phyloP scores from a whole-genome alignment of 2,797 vertebrate species.

The Gambusia yucatana region DNA sequence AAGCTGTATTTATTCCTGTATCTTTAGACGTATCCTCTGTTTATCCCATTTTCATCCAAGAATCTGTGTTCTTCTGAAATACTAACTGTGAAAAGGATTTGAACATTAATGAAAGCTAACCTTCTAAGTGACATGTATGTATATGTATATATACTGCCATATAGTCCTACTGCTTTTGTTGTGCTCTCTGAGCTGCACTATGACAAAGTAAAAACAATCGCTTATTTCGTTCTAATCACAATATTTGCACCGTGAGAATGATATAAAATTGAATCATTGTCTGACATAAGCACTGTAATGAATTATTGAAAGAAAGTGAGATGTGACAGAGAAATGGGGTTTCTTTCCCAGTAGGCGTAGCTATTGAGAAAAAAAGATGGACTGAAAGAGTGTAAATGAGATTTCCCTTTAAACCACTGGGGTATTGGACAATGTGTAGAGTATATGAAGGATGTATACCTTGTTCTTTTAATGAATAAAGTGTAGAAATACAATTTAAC shows the following conservation, averaged over 20 bases:
- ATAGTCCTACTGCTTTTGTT: slow-evolving; percentile 51
- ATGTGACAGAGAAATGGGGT: slow-evolving; percentile 29
- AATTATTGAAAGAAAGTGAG: slow-evolving; percentile 29
- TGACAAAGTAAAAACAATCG: slow-evolving; percentile 35
- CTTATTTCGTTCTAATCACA: slow-evolving; percentile 41
- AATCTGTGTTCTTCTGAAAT: slow-evolving; percentile 55
- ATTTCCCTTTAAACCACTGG: slow-evolving; percentile 56
- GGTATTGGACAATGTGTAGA: slow-evolving; percentile 60
- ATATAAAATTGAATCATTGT: slow-evolving; percentile 27
- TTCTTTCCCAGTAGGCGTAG: slow-evolving; percentile 40
- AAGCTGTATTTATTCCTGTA: slow-evolving; percentile 79
- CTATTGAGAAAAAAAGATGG: slow-evolving; percentile 32
- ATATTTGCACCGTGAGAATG: slow-evolving; percentile 52
- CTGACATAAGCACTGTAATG: slow-evolving; percentile 40
- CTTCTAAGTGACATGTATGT: slow-evolving; percentile 57
- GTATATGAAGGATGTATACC: slow-evolving; percentile 48
- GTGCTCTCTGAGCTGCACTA: slow-evolving; percentile 57
- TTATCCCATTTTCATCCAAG: slow-evolving; percentile 42
- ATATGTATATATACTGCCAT: slow-evolving; percentile 58
- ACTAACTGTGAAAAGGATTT: slow-evolving; percentile 63
- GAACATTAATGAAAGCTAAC: slow-evolving; percentile 54
- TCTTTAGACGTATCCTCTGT: slow-evolving; percentile 55
- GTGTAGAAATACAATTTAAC: slow-evolving; percentile 45
- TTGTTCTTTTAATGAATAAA: slow-evolving; percentile 50
- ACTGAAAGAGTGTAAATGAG: slow-evolving; percentile 24